These are phyloP conservation scores for Okamejei kenojei DNA, from an alignment of 2,797 vertebrate genomes.

Conservation along the genomic window DNA sequence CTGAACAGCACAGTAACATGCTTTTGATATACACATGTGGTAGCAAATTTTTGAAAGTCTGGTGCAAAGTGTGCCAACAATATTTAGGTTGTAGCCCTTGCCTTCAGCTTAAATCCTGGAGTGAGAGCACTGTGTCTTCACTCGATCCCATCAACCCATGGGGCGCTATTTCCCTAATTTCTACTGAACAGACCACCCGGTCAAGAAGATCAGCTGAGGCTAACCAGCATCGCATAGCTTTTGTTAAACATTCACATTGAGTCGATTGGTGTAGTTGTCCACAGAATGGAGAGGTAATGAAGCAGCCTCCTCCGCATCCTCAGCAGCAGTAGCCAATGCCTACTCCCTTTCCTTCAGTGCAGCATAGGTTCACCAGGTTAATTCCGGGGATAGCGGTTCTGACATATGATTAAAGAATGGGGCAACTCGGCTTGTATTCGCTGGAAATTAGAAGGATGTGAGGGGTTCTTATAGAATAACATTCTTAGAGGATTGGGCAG, in stretches of 20 bases:
- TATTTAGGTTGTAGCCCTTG: background rate
- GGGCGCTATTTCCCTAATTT: background rate
- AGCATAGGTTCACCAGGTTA: no score
- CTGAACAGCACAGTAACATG: background rate
- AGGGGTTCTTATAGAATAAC: no score
- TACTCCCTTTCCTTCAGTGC: background rate
- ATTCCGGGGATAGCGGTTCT: no score
- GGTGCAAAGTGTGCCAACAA: background rate
- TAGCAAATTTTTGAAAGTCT: background rate
- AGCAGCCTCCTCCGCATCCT: no score
- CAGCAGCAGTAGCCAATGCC: background rate
- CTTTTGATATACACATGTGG: background rate
- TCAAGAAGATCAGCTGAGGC: background rate
- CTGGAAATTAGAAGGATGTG: no score
- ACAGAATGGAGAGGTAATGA: background rate
- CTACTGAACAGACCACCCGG: background rate
- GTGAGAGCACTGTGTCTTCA: background rate
- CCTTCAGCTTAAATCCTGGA: background rate
- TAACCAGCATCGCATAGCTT: background rate
- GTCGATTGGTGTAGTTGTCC: background rate
- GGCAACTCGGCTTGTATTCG: no score
- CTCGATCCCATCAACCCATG: background rate
- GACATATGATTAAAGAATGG: no score
- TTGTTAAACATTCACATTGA: background rate
- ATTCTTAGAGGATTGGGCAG: no score